Conservation (phyloP, 2,888 invertebrate genomes). For the Augiades crinisus region DNA sequence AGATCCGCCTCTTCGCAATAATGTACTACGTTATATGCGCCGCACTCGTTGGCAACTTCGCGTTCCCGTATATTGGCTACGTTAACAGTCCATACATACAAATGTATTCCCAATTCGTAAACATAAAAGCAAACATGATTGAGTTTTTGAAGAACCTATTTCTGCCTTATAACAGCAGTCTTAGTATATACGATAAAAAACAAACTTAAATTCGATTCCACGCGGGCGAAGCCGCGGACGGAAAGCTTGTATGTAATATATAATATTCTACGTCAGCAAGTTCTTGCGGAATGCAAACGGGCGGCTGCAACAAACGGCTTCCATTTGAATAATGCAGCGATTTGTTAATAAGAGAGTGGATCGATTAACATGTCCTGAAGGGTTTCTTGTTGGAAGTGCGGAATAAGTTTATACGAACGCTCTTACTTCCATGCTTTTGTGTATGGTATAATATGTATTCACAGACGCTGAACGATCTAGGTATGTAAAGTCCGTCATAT, state of each 20-base stretch:
- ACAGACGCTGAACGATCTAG: too few relatives aligned
- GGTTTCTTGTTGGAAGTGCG: not conserved
- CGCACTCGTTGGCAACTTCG: constrained; percentile 54
- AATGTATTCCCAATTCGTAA: constrained; percentile 35
- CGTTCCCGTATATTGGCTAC: constrained; percentile 40
- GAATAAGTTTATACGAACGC: constrained; percentile 36
- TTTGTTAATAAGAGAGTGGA: constrained; percentile 32
- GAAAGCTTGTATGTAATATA: too few relatives aligned
- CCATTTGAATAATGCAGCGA: constrained; percentile 39
- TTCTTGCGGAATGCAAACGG: constrained; percentile 30
- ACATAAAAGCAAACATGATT: constrained; percentile 29
- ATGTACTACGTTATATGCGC: constrained; percentile 41
- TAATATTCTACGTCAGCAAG: too few relatives aligned
- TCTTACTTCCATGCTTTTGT: too few relatives aligned
- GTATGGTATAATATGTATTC: too few relatives aligned
- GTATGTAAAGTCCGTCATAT: too few relatives aligned
- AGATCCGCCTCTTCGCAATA: constrained; percentile 48
- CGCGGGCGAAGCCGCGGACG: too few relatives aligned
- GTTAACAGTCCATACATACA: constrained; percentile 36
- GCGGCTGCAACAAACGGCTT: constrained; percentile 35
- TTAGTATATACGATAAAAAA: too few relatives aligned
- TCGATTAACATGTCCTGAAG: not conserved
- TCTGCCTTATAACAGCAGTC: too few relatives aligned
- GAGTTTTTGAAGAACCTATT: too few relatives aligned
- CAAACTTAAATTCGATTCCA: too few relatives aligned